Percentiles rank a stretch among this genome's conserved stretches.
These are phyloP conservation scores for Anguilla japonica DNA, from an alignment of 2,113 vertebrate species.

Conservation along the genomic window DNA sequence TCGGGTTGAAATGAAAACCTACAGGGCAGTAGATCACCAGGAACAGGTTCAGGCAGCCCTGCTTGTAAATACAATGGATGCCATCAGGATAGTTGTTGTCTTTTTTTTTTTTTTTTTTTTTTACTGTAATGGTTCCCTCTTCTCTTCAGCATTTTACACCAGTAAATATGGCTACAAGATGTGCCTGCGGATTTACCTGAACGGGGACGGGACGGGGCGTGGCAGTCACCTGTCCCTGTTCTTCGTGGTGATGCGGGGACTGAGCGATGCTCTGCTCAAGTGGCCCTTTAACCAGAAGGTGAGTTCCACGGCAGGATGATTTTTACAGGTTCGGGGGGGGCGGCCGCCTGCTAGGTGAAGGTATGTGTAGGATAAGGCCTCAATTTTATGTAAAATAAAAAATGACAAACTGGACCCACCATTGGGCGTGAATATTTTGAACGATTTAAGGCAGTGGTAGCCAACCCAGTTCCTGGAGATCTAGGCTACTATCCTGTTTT, in stretches of 20 bases:
- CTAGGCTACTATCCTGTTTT: too few relatives aligned
- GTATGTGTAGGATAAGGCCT: neutral
- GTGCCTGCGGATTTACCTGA: constrained; percentile 93
- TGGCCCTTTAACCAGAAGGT: constrained; percentile 99
- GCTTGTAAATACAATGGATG: too few relatives aligned
- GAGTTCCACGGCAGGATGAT: constrained; percentile 9
- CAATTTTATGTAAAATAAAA: neutral
- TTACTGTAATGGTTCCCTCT: neutral
- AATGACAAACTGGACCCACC: too few relatives aligned
- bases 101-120: too few relatives aligned
- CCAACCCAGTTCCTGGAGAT: too few relatives aligned
- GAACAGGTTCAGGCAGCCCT: too few relatives aligned
- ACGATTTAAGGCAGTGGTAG: too few relatives aligned
- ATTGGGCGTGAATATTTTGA: too few relatives aligned
- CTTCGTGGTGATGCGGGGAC: constrained; percentile 96
- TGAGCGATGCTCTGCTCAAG: constrained; percentile 86
- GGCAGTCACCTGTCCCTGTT: constrained; percentile 93
- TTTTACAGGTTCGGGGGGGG: neutral
- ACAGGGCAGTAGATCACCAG: too few relatives aligned
- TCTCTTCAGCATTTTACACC: constrained; percentile 86
- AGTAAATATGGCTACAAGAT: constrained; percentile 98
- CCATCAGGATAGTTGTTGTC: too few relatives aligned
- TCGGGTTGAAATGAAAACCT: too few relatives aligned
- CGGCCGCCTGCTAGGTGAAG: too few relatives aligned
- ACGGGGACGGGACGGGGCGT: constrained; percentile 89